Evolutionary conservation across 2,113 vertebrate species (phyloP).

Genomic region (Laticauda colubrina): DNA sequence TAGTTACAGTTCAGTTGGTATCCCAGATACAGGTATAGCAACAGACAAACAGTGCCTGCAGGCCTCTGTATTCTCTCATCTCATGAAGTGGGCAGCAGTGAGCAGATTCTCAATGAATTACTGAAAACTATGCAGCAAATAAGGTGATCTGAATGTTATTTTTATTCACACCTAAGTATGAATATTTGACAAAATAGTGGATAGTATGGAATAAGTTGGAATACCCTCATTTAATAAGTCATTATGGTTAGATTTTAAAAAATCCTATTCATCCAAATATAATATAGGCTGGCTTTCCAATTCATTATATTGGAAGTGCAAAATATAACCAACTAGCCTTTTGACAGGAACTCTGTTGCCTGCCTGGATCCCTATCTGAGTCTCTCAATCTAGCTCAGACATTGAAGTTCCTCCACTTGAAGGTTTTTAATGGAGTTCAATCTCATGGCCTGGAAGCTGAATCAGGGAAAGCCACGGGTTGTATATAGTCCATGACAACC

Average conservation of each 20-base stretch:
- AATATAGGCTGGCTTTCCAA: neutral
- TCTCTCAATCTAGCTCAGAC: neutral
- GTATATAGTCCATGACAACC: neutral
- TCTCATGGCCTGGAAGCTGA: neutral
- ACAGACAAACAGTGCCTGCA: neutral
- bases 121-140: neutral
- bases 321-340: neutral
- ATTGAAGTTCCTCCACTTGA: neutral
- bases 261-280: neutral
- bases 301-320: neutral
- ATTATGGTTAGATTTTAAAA: neutral
- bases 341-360: neutral
- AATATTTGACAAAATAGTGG: neutral
- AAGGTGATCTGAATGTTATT: neutral
- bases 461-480: neutral
- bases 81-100: neutral
- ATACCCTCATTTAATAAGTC: neutral
- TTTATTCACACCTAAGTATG: neutral
- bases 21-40: neutral
- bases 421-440: neutral
- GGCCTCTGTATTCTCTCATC: neutral
- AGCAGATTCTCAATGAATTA: neutral
- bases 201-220: neutral
- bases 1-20: neutral
- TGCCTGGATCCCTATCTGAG: neutral